Evolutionary conservation across 2,797 vertebrate genomes (phyloP), one percentile per base, ranked within the genome.

Genomic region (Ataeniobius toweri): DNA sequence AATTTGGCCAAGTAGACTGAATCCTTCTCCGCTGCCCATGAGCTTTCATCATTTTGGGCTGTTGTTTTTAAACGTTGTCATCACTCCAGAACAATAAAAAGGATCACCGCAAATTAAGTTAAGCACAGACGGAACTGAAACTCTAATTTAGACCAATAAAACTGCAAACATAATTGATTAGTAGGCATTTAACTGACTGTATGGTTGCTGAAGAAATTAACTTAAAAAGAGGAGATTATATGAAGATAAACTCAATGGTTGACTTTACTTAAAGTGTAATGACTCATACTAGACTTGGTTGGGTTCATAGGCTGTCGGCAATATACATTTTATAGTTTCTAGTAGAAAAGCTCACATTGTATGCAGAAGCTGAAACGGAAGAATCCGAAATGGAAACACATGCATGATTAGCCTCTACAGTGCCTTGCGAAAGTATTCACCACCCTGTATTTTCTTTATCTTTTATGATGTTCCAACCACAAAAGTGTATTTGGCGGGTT

Each of bases 1-100:
- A 86, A 88, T 88, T 86, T 85, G 83, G 88, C 85, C 78, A 53
- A 71, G 74, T 73, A 50, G 63, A 79, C 81, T 75, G 82, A 90
- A 85, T 92, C 90, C 86, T 85, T 73, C 84, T 78, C 78, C 31
- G 6, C 71, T 12, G 80, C 81, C 81, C 84, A 81, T 77, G 84
- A 85, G 83, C 84, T 80, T 72, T 85, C 69, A 50, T 77, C 13
- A 69, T 22, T 78, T 76, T 1, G 20, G 78, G 46, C 73, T 73
- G 78, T 78, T 78, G 80, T 85, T 85, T 82, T 85, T 68, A 55
- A 50, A 82, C 71, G 50, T 70, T 83, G 80, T 73, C 71, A 79
- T 78, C 80, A 77, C 70, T 18, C 71, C 73, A 75, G 63, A 51
- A 6, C 74, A 78, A 83, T 53, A 20, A 7, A n/a, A 46, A 74